Conservation (phyloP, 2,797 vertebrate genomes). For the Echeneis naucrates region DNA sequence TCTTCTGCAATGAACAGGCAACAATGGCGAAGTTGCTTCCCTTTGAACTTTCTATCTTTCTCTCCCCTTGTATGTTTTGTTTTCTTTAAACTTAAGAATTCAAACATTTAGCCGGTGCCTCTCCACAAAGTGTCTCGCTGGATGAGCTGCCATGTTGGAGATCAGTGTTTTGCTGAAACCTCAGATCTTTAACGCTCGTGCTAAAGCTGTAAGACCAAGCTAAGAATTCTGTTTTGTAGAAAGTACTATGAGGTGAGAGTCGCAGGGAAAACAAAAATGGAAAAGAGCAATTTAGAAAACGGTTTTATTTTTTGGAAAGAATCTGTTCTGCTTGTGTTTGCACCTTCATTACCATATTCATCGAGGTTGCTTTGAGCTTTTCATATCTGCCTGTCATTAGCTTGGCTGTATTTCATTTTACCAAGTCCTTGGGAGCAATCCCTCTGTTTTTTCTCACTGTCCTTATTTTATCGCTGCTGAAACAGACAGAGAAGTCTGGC, state of each 20-base stretch:
- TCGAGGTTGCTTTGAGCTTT: slow-evolving; percentile 57
- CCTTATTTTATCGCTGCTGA: slow-evolving; percentile 59
- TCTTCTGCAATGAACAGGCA: slow-evolving; percentile 29
- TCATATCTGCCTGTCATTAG: slow-evolving; percentile 60
- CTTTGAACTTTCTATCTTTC: slow-evolving; percentile 33
- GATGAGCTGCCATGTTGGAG: neutral
- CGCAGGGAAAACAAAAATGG: neutral
- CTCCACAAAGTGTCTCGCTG: neutral
- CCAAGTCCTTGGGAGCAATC: slow-evolving; percentile 57
- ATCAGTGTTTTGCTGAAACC: slow-evolving; percentile 15
- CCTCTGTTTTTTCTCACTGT: slow-evolving; percentile 30
- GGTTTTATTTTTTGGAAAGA: neutral
- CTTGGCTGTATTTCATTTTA: slow-evolving; percentile 32
- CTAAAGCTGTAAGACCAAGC: neutral
- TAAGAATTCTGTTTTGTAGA: neutral
- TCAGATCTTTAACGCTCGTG: slow-evolving; percentile 12
- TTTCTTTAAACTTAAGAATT: slow-evolving; percentile 22
- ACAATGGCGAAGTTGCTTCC: slow-evolving; percentile 41
- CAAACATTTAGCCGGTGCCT: slow-evolving; percentile 12
- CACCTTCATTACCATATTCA: slow-evolving; percentile 64
- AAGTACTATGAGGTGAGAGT: neutral
- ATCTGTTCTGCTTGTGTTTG: slow-evolving; percentile 9
- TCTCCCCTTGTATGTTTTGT: slow-evolving; percentile 18
- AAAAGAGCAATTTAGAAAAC: neutral
- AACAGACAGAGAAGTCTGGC: slow-evolving; percentile 52